These are phyloP conservation scores for Halisarca cf. caerulea DNA, from an alignment of 37 sponge, comb jelly and placozoan species.

Conservation along the genomic window DNA sequence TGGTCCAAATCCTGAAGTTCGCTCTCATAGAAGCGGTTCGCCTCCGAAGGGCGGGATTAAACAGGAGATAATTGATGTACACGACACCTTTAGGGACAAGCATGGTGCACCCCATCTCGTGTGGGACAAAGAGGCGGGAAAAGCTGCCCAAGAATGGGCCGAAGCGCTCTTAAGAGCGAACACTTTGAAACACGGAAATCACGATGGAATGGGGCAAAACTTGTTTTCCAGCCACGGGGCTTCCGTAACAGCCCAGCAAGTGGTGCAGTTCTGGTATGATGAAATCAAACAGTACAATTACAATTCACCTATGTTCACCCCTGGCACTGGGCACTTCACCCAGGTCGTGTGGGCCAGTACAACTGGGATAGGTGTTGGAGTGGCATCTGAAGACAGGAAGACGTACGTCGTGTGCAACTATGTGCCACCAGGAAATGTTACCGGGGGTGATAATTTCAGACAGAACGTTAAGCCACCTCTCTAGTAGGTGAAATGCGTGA, in stretches of 20 bases:
- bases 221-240: conserved; percentile 60
- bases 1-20: background rate
- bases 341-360: conserved; percentile 89
- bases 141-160: conserved; percentile 82
- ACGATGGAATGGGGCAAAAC: conserved; percentile 86
- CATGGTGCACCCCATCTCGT: conserved; percentile 72
- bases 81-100: conserved; percentile 71
- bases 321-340: conserved; percentile 91
- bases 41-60: conserved; percentile 39
- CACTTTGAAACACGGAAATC: conserved; percentile 47
- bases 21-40: background rate
- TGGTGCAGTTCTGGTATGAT: conserved; percentile 79
- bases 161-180: conserved; percentile 59
- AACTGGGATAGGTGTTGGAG: conserved; percentile 71
- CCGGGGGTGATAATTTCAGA: conserved; percentile 42
- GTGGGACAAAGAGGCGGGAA: conserved; percentile 61
- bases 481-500: too few relatives aligned
- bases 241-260: conserved; percentile 48
- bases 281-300: conserved; percentile 83
- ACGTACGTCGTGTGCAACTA: conserved; percentile 82
- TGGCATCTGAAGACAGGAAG: conserved; percentile 30
- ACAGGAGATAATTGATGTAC: conserved; percentile 53
- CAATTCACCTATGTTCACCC: conserved; percentile 62
- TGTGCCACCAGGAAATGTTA: conserved; percentile 76
- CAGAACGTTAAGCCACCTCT: conserved; percentile 58